Base-by-base conservation (phyloP, 2,797 vertebrate species). In the Alca torda region DNA sequence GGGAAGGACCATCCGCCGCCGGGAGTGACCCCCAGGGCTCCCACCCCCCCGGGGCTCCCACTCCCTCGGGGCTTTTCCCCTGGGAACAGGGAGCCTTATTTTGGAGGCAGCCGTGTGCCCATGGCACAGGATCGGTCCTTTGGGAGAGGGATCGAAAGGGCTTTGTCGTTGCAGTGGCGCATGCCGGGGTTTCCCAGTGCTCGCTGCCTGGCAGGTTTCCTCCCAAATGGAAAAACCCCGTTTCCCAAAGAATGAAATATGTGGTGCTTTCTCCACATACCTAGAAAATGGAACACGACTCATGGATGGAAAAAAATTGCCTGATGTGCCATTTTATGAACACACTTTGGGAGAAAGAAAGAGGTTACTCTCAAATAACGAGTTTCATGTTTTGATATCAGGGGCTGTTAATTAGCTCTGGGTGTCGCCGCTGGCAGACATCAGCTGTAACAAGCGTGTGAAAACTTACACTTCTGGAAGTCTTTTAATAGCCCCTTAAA, bases 331-430 rank as follows among this genome's bases (percentile, higher is more conserved):
- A 8, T 41, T 41, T 67, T 53, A 33, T 59, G 39, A 56, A 16
- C 48, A 12, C 10, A 28, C 57, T 48, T 48, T 13, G 51, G 65
- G 54, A 83, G 63, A 63, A 82, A 39, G 43, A 76, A 68, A 43
- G 73, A 76, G 60, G 39, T 87, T 92, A 37, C 46, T 82, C 70
- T 60, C 59, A 67, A 87, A 60, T 82, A 53, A 74, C 4, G 33
- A 87, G 35, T 80, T 90, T 84, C 80, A 21, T 80, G 20, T 88
- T 77, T 90, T 90, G 95, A 33, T 91, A 93, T 68, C 53, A 30
- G 56, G 64, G 76, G 60, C 74, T 87, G 86, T 67, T 92, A 92
- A 91, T 95, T 82, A 93, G 88, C 59, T 87, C 70, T 41, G 72
- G 57, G 74, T 69, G n/a, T 80, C 1, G 3, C 59, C 63, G 57